Evolutionary conservation across 2,113 vertebrate species (phyloP).

Genomic region (Rhagologus leucostigma): DNA sequence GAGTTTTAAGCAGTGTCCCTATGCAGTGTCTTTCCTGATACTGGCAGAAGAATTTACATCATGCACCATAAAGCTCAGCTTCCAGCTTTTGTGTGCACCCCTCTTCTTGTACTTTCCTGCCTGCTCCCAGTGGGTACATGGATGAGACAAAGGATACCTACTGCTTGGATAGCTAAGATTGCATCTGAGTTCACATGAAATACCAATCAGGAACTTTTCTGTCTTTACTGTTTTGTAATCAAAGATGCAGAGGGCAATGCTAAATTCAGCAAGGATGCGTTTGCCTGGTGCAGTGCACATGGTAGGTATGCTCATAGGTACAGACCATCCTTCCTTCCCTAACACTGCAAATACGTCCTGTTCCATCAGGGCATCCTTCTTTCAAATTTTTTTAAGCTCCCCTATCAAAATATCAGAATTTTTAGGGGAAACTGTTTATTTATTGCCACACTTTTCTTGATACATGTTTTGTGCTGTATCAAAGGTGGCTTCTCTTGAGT

Average conservation of each 20-base stretch:
- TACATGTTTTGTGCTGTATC: fast-evolving
- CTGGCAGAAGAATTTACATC: background rate
- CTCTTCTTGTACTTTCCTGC: background rate
- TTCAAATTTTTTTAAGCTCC: background rate
- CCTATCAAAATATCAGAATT: background rate
- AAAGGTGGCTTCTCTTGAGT: background rate
- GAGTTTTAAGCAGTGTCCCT: background rate
- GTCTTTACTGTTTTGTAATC: background rate
- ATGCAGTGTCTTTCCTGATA: background rate
- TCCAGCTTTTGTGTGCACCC: background rate
- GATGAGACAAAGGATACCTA: background rate
- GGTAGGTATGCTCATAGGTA: background rate
- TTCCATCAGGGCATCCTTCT: background rate
- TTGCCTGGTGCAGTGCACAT: background rate
- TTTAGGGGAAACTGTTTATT: background rate
- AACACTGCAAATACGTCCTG: background rate
- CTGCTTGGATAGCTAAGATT: background rate
- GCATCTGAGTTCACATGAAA: background rate
- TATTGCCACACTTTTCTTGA: background rate
- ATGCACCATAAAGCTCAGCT: background rate
- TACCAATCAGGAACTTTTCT: background rate
- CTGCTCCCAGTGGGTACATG: background rate
- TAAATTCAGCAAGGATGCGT: background rate
- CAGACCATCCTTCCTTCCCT: background rate
- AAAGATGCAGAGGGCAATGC: background rate